Conservation (phyloP, 2,113 vertebrate species). For the Dromas ardeola region DNA sequence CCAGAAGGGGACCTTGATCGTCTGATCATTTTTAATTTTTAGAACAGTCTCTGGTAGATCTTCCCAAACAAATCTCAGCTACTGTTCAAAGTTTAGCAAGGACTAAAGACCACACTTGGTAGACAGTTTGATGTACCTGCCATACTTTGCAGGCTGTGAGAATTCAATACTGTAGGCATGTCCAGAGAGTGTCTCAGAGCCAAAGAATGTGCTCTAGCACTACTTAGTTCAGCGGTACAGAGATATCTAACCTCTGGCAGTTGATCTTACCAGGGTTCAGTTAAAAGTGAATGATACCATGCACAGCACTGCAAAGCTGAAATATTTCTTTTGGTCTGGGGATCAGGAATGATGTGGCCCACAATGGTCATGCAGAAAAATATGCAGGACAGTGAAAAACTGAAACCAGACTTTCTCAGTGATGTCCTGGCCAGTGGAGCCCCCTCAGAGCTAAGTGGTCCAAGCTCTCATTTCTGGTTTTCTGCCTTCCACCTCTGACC, state of each 20-base stretch:
- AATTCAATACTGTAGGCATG: background rate
- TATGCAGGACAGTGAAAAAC: background rate
- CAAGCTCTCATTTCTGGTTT: background rate
- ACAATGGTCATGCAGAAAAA: background rate
- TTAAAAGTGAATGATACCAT: background rate
- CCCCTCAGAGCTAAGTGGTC: background rate
- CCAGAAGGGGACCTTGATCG: background rate
- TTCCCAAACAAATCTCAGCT: background rate
- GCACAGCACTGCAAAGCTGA: background rate
- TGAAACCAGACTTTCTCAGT: background rate
- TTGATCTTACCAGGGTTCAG: background rate
- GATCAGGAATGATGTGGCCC: background rate
- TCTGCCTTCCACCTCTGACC: background rate
- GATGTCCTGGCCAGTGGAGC: background rate
- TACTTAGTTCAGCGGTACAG: background rate
- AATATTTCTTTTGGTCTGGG: background rate
- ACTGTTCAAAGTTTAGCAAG: background rate
- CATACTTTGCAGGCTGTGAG: background rate
- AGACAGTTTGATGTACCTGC: background rate
- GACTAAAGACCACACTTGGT: background rate
- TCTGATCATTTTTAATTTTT: background rate
- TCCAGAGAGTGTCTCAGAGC: background rate
- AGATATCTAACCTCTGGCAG: background rate
- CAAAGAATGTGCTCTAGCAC: background rate
- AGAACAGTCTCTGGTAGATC: background rate